These are phyloP conservation scores for Momotus momota DNA, from an alignment of 2,797 vertebrate species.

Conservation along the genomic window DNA sequence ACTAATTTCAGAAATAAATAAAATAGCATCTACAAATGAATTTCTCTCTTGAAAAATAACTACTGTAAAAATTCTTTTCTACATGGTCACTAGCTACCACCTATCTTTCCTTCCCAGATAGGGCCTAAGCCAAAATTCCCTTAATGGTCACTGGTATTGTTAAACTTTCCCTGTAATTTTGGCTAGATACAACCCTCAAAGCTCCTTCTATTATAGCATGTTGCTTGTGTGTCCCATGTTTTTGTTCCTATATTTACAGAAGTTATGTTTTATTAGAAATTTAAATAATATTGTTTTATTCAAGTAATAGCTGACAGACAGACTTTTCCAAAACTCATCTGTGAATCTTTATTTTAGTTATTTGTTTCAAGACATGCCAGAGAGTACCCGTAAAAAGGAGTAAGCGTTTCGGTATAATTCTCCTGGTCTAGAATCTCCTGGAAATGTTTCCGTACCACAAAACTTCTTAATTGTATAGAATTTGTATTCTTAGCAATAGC, in stretches of 20 bases:
- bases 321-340: neutral
- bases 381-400: neutral
- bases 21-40: neutral
- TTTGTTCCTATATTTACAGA: neutral
- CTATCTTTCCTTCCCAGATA: neutral
- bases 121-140: neutral
- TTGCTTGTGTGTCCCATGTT: rapidly evolving
- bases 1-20: neutral
- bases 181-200: neutral
- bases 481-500: neutral
- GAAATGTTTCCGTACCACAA: neutral
- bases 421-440: neutral
- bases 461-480: neutral
- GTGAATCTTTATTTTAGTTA: no score
- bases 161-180: neutral
- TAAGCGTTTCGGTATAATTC: neutral
- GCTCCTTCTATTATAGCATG: neutral
- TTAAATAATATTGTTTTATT: neutral
- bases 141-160: rapidly evolving
- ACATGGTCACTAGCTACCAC: neutral
- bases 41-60: neutral
- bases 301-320: neutral
- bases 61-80: neutral
- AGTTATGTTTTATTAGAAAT: neutral
- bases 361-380: neutral